phyloP scores from a whole-genome alignment of 1,140 invertebrate species.

The Drosophila yakuba region DNA sequence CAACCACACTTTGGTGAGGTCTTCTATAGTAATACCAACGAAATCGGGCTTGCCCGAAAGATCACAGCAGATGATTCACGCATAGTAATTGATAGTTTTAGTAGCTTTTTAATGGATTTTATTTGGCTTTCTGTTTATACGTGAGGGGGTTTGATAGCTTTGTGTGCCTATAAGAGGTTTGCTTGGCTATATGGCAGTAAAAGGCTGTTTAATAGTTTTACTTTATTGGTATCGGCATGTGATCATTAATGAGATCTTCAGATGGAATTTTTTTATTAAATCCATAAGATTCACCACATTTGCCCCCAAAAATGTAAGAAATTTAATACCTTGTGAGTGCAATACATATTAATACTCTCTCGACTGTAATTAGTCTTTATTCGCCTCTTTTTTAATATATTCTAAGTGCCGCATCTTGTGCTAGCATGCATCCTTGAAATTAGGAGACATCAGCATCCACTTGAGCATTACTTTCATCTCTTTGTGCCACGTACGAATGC shows the following conservation, averaged over 20 bases:
- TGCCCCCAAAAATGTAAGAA: too few relatives aligned
- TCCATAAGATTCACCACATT: not conserved
- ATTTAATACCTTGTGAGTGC: not conserved
- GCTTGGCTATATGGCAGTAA: constrained; percentile 12
- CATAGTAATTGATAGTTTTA: constrained; percentile 1
- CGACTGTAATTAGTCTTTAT: constrained; percentile 6
- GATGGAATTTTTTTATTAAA: not conserved
- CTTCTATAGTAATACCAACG: not conserved
- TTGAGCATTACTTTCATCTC: constrained; percentile 47
- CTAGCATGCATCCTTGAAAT: constrained; percentile 48
- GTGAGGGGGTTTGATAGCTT: not conserved
- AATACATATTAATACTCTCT: not conserved
- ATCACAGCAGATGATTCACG: constrained; percentile 5
- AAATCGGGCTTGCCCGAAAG: constrained; percentile 4
- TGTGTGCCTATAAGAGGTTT: constrained; percentile 10
- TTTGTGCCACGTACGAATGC: constrained; percentile 15
- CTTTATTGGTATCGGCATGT: not conserved
- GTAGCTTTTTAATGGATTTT: constrained; percentile 18
- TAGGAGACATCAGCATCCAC: constrained; percentile 40
- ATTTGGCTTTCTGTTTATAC: not conserved
- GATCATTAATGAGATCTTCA: not conserved
- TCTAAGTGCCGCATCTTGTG: constrained; percentile 17
- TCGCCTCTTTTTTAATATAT: not conserved
- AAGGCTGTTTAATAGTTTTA: constrained; percentile 3
- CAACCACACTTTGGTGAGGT: constrained; percentile 18